phyloP scores from a whole-genome alignment of 2,113 vertebrate genomes.

The Chaetodon trifascialis region DNA sequence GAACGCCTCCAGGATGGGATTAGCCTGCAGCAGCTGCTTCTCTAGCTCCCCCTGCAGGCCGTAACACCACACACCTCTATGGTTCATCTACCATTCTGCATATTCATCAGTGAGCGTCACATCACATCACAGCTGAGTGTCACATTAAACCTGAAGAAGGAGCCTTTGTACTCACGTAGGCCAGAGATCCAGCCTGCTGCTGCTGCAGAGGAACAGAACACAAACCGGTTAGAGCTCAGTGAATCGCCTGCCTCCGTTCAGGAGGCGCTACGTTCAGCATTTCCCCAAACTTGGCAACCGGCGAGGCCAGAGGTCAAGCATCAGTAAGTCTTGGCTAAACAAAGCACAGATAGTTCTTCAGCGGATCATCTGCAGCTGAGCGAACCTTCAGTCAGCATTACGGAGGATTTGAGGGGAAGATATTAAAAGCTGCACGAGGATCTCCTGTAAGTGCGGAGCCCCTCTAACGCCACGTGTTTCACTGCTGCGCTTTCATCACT shows the following conservation, averaged over 20 bases:
- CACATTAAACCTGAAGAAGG: background rate
- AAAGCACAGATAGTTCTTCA: constrained; percentile 1
- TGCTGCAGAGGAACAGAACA: constrained; percentile 15
- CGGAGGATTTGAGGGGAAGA: background rate
- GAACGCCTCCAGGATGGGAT: constrained; percentile 97
- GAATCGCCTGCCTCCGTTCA: background rate
- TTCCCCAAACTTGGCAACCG: background rate
- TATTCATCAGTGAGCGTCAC: background rate
- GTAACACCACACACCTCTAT: background rate
- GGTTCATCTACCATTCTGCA: background rate
- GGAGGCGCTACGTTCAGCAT: background rate
- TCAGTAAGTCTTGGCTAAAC: constrained; percentile 1
- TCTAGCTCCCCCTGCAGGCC: constrained; percentile 92
- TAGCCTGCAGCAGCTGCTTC: constrained; percentile 95
- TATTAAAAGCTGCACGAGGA: background rate
- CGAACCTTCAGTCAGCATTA: background rate
- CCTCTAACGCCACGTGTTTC: background rate
- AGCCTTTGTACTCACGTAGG: constrained; percentile 82
- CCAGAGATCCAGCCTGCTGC: constrained; percentile 81
- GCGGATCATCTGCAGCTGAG: background rate
- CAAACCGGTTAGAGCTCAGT: background rate
- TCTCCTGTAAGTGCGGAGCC: no score
- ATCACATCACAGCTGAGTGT: background rate
- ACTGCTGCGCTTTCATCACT: background rate
- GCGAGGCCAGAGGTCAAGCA: constrained; percentile 3